These are phyloP conservation scores for Pipa parva DNA, from an alignment of 2,113 vertebrate genomes.

Conservation along the genomic window DNA sequence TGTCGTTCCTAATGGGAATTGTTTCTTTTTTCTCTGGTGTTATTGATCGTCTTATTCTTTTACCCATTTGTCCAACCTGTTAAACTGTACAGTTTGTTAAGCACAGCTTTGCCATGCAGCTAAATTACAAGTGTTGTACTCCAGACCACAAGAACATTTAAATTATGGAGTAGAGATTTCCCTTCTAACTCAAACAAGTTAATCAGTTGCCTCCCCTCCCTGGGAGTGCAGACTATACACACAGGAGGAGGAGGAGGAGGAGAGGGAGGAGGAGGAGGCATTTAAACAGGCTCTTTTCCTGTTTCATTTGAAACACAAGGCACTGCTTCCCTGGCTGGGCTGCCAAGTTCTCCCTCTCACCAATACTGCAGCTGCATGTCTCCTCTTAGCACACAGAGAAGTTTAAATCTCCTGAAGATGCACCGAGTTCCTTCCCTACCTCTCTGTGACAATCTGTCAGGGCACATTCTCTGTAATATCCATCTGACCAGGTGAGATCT, in stretches of 20 bases:
- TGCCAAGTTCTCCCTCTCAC: conserved; percentile 12
- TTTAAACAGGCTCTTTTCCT: conserved; percentile 22
- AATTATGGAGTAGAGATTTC: too few relatives aligned
- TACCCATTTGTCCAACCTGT: too few relatives aligned
- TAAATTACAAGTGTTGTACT: too few relatives aligned
- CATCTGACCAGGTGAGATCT: not conserved
- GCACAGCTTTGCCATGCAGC: too few relatives aligned
- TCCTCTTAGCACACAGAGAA: conserved; percentile 14
- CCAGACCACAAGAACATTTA: too few relatives aligned
- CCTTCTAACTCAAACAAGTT: too few relatives aligned
- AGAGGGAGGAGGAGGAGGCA: conserved; percentile 18
- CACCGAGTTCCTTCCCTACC: not conserved
- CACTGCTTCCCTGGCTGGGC: conserved; percentile 17
- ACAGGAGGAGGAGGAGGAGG: conserved; percentile 26
- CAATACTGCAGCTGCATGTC: not conserved
- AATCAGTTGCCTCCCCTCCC: conserved; percentile 20
- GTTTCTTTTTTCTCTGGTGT: too few relatives aligned
- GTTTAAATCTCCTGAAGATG: conserved; percentile 1
- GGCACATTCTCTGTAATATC: not conserved
- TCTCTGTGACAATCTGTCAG: not conserved
- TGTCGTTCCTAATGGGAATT: too few relatives aligned
- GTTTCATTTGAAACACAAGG: conserved; percentile 38
- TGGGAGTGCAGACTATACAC: conserved; percentile 27
- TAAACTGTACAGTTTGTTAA: too few relatives aligned
- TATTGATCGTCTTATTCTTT: too few relatives aligned